Base-by-base conservation (phyloP, 2,888 invertebrate species). In the Brachyptera putata region DNA sequence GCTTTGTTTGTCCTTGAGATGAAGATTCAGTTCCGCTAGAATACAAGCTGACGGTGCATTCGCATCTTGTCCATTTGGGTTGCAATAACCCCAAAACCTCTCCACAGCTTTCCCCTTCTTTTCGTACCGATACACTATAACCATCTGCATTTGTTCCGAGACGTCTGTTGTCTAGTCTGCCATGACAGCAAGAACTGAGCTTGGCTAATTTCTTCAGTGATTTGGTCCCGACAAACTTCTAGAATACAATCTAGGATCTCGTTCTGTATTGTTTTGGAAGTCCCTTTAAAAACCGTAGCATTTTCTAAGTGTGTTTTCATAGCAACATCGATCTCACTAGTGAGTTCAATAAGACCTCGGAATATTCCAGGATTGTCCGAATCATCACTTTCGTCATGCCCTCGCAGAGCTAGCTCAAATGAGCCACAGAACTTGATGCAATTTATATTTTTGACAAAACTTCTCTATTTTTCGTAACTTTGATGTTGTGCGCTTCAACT, bases 141-240 rank as follows among this genome's bases (percentile, higher is more conserved):
- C 62, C 61, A 65, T 37, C 56, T 63, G 63, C 57, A 56, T 56
- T 21, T 48, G 60, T n/a, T 49, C 48, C n/a, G 66, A 61, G 36
- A 64, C 61, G 57, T 67, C 66, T 3, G 62, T 66, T 46, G 61
- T 66, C 56, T 66, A 64, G 39, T 66, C 64, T 36, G 61, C 63
- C 56, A 64, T 64, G 18, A 66, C 50, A 50, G 63, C 62, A 21
- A 65, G 25, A 61, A 58, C 66, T 30, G 57, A 41, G 61, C 61
- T 21, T 49, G 39, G 37, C 59, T 61, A 57, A 66, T 65, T 57
- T 65, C 62, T 21, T 60, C 55, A n/a, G n/a, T 25, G 4, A 25
- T 25, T 3, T 25, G 4, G 25, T 25, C 25, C 25, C 25, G 25
- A 25, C 25, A n/a, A n/a, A n/a, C n/a, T n/a, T n/a, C n/a, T n/a